Conservation (phyloP, 1,140 invertebrate genomes). For the Caenorhabditis inopinata region DNA sequence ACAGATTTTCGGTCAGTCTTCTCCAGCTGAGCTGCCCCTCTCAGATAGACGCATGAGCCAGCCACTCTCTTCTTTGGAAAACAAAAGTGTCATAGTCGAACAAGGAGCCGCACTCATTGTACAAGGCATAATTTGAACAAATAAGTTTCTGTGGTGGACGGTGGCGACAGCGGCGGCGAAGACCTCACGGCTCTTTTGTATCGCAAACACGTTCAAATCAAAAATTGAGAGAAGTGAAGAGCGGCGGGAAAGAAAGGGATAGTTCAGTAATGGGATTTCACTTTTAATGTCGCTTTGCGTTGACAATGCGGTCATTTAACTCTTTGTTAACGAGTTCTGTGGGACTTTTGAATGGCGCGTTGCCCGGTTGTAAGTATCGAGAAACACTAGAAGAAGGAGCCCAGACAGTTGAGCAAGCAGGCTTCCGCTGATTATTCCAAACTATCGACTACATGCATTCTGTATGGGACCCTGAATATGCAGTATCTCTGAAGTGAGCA, state of each 20-base stretch:
- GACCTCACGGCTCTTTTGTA: conserved; percentile 31
- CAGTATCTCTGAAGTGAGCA: no score
- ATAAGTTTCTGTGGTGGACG: background rate
- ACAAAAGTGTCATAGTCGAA: conserved; percentile 29
- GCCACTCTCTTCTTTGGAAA: conserved; percentile 25
- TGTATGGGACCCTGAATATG: no score
- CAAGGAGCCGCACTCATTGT: conserved; percentile 31
- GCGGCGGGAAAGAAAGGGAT: conserved; percentile 19
- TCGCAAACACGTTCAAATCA: conserved; percentile 30
- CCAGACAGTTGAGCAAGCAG: no score
- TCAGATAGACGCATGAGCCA: background rate
- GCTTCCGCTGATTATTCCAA: no score
- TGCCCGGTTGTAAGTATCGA: no score
- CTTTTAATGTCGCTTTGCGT: no score
- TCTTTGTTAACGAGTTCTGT: no score
- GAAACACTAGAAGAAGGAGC: no score
- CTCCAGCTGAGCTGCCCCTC: background rate
- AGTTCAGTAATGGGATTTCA: background rate
- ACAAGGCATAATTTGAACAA: conserved; percentile 32
- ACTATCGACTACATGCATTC: no score
- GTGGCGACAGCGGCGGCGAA: background rate
- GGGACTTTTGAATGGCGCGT: no score
- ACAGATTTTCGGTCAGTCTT: conserved; percentile 14
- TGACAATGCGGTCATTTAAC: no score
- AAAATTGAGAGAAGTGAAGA: background rate